Percentiles rank a stretch among this genome's conserved stretches.
Evolutionary conservation across 2,797 vertebrate genomes (phyloP).

Genomic region (Tiaroga cobitis): DNA sequence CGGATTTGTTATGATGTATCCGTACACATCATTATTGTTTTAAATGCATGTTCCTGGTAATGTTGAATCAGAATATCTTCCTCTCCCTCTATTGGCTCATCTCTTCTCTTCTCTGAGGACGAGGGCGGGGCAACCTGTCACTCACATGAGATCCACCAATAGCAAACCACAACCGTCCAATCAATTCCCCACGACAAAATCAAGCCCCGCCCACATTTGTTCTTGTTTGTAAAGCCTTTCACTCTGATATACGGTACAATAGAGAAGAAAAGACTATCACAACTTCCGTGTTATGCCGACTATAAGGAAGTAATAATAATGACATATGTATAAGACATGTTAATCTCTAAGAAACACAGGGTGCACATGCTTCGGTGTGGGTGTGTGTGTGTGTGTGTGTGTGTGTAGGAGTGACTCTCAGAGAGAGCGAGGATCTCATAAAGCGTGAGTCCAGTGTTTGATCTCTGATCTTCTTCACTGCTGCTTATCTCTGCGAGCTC

Average conservation of each 20-base stretch:
- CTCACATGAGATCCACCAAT: not conserved
- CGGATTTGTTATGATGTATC: not conserved
- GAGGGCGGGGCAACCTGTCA: not conserved
- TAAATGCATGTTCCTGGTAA: accelerated
- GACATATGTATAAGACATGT: not conserved
- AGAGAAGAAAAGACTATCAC: not conserved
- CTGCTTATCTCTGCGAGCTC: not conserved
- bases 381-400: not conserved
- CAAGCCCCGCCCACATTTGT: not conserved
- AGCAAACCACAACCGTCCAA: not conserved
- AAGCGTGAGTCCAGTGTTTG: conserved; percentile 6
- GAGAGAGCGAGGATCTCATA: not conserved
- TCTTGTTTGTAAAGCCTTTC: not conserved
- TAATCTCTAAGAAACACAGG: not conserved
- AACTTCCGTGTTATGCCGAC: not conserved
- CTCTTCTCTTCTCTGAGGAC: not conserved
- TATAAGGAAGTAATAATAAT: not conserved
- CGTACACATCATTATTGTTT: not conserved
- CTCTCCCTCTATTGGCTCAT: not conserved
- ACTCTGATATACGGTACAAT: not conserved
- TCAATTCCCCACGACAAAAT: not conserved
- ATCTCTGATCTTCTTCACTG: conserved; percentile 21
- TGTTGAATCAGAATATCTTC: not conserved
- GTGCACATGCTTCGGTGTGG: not conserved
- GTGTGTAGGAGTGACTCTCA: not conserved